A percentile compares a stretch with the other conserved stretches of the same genome.
These are phyloP conservation scores for Scatophagus argus DNA, from an alignment of 2,113 vertebrate genomes.

Conservation along the genomic window DNA sequence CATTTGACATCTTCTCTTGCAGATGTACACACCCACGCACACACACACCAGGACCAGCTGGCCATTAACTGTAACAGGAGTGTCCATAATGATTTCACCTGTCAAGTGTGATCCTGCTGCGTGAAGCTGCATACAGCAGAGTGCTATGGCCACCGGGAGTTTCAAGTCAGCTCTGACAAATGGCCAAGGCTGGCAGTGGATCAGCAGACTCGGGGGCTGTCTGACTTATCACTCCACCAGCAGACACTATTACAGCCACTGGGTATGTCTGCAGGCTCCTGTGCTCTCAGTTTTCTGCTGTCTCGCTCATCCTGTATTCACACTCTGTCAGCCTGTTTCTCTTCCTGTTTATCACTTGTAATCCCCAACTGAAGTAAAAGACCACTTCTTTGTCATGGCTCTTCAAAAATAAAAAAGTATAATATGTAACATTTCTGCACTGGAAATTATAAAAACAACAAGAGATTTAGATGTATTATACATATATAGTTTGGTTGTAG, in stretches of 20 bases:
- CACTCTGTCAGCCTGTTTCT: constrained; percentile 34
- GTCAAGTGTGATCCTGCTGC: constrained; percentile 65
- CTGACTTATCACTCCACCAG: constrained; percentile 77
- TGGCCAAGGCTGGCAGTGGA: constrained; percentile 72
- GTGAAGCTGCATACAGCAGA: constrained; percentile 54
- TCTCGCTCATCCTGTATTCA: constrained; percentile 34
- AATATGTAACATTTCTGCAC: too few relatives aligned
- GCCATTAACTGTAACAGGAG: constrained; percentile 52
- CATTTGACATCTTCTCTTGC: constrained; percentile 26
- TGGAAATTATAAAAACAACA: too few relatives aligned
- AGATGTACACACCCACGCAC: constrained; percentile 37
- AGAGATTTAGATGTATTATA: too few relatives aligned
- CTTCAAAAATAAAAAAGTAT: too few relatives aligned
- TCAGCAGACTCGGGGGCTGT: constrained; percentile 73
- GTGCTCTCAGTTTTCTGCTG: constrained; percentile 30
- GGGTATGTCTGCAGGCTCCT: constrained; percentile 69
- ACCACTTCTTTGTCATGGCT: not conserved
- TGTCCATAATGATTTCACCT: constrained; percentile 72
- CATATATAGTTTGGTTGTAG: too few relatives aligned
- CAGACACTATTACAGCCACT: constrained; percentile 76
- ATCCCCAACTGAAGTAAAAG: constrained; percentile 40
- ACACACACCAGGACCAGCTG: constrained; percentile 47
- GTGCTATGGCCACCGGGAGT: constrained; percentile 71
- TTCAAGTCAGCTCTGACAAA: constrained; percentile 80
- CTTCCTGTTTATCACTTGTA: constrained; percentile 12